Conservation (phyloP, 2,113 vertebrate species). For the Leuciscus idus region DNA sequence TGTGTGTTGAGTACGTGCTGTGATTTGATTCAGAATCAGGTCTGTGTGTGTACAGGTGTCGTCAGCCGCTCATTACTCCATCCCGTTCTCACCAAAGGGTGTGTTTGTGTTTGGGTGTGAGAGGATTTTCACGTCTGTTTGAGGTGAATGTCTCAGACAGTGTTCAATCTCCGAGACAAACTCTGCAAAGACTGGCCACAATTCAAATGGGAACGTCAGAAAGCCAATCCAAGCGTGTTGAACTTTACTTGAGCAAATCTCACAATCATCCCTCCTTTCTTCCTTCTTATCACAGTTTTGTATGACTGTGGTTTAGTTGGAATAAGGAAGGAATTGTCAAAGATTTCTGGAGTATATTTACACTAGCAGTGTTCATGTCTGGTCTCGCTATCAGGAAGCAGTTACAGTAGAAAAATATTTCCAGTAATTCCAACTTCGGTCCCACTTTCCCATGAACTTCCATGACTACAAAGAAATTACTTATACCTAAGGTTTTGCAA, state of each 20-base stretch:
- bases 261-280: background rate
- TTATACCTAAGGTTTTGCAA: too few species aligned
- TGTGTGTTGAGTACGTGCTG: background rate
- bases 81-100: background rate
- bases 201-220: background rate
- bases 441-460: background rate
- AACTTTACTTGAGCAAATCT: background rate
- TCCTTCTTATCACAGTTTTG: background rate
- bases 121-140: background rate
- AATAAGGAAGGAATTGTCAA: background rate
- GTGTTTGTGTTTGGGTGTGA: background rate
- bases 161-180: background rate
- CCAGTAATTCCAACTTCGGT: background rate
- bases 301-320: background rate
- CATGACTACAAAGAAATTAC: background rate
- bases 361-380: background rate
- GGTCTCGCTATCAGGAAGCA: slow-evolving; percentile 10
- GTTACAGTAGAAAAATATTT: background rate
- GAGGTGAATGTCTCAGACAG: background rate
- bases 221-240: background rate
- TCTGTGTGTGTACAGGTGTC: background rate
- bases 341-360: background rate
- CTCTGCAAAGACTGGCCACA: background rate
- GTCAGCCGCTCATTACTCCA: background rate
- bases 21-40: background rate